Conservation (phyloP, 2,888 invertebrate species). For the Drosophila cognata region DNA sequence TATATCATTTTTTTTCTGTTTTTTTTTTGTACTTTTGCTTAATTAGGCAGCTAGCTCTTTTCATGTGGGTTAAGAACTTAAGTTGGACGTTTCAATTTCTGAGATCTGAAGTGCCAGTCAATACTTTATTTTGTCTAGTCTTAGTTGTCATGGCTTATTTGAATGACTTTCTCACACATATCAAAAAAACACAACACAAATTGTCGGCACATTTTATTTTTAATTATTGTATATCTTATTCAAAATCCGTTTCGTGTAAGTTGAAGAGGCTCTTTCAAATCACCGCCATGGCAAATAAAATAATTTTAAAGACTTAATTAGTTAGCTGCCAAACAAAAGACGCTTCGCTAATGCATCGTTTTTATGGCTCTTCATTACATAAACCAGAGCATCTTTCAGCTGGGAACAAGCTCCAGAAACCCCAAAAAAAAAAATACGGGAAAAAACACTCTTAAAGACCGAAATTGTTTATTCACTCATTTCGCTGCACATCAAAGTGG, state of each 20-base stretch:
- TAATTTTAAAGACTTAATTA: conserved; percentile 69
- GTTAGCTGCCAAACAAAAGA: conserved; percentile 39
- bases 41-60: conserved; percentile 37
- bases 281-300: conserved; percentile 33
- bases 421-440: conserved; percentile 3
- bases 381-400: conserved; percentile 42
- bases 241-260: conserved; percentile 18
- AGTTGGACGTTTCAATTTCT: not conserved
- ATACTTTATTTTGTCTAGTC: not conserved
- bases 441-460: conserved; percentile 16
- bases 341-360: conserved; percentile 29
- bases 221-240: conserved; percentile 7
- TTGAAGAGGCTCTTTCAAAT: conserved; percentile 10
- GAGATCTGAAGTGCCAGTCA: not conserved
- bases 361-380: conserved; percentile 60
- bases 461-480: conserved; percentile 43
- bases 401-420: conserved; percentile 21
- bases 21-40: conserved; percentile 38
- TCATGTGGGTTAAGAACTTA: not conserved
- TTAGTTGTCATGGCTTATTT: not conserved
- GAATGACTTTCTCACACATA: not conserved
- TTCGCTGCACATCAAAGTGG: conserved; percentile 54
- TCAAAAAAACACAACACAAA: not conserved
- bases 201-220: conserved; percentile 30
- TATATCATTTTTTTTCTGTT: conserved; percentile 5